Evolutionary conservation across 2,888 invertebrate genomes (phyloP).

Genomic region (Drosophila histrio): DNA sequence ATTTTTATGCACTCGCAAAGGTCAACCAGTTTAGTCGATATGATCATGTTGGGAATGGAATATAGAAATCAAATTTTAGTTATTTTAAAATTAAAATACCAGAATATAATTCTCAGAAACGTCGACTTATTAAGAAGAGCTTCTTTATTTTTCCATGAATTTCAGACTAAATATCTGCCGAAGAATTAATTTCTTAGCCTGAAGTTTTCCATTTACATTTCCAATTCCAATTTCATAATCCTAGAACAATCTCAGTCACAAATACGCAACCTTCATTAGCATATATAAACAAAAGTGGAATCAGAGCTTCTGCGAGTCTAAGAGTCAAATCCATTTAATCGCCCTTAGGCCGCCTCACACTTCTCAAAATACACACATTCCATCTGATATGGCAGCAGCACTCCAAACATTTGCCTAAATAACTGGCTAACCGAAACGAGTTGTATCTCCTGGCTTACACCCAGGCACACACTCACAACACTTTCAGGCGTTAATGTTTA

Average conservation of each 20-base stretch:
- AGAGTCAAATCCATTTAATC: constrained; percentile 72
- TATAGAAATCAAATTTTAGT: not conserved
- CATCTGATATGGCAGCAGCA: constrained; percentile 32
- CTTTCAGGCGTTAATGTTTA: constrained; percentile 66
- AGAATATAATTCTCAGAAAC: not conserved
- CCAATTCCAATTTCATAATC: constrained; percentile 45
- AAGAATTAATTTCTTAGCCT: not conserved
- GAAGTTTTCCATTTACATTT: not conserved
- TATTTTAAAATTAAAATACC: not conserved
- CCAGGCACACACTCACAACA: constrained; percentile 25
- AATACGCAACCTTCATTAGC: constrained; percentile 50
- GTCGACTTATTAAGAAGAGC: not conserved
- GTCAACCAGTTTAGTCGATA: not conserved
- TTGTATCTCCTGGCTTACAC: constrained; percentile 28
- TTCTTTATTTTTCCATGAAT: too few species aligned
- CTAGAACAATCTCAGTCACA: constrained; percentile 39
- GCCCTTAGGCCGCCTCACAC: constrained; percentile 43
- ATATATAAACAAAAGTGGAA: constrained; percentile 44
- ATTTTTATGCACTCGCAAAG: constrained; percentile 3
- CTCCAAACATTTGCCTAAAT: constrained; percentile 49
- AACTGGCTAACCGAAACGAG: constrained; percentile 55
- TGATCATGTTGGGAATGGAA: not conserved
- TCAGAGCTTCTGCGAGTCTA: constrained; percentile 30
- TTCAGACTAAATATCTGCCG: not conserved
- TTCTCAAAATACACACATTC: constrained; percentile 7